Base-by-base conservation (phyloP, 2,113 vertebrate species). In the Hylia prasina region DNA sequence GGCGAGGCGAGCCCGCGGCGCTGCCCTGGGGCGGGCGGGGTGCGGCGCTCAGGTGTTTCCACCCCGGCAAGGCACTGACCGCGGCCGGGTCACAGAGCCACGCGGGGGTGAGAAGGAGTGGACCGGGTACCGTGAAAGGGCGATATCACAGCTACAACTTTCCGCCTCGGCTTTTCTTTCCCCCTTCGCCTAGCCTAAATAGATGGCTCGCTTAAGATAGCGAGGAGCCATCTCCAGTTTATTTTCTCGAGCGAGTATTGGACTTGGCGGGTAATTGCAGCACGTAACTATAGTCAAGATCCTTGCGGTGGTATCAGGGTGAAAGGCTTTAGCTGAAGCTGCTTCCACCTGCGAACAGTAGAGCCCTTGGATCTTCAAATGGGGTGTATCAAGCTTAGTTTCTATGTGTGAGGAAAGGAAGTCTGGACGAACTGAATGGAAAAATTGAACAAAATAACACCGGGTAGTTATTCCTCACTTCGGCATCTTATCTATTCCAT, bases 121-220 rank as follows among this genome's bases (percentile, higher is more conserved):
- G 16, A 2, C 3, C 11, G 0, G 35, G 30, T 1, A 0, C 5
- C 6, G 33, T 6, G 1, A 18, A 31, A 25, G 27, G 25, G 68
- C 10, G 6, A 1, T 30, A 48, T 39, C 69, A 3, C 6, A 7
- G 0, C 15, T 7, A 3, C 6, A 13, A 3, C 42, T 31, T 57
- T 54, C 51, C 31, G 66, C 25, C 37, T 13, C 13, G 39, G 31
- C 5, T 45, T 24, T n/a, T 9, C 24, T 21, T 57, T 15, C 14
- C 17, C n/a, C 8, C 17, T 13, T 57, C 1, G 2, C 56, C 69
- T 15, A 1, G 13, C 31, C 25, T 8, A 4, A 7, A n/a, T 6
- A 33, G n/a, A n/a, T n/a, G n/a, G n/a, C n/a, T n/a, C n/a, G 42
- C 40, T 40, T 14, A 25, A 57, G 25, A 51, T 5, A 58, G 37